phyloP scores from a whole-genome alignment of 1,140 invertebrate species.

The silkworm (Bombyx mori) region ASM3026992v2 NC_085135.1:10997501-10998000 shows the following conservation, averaged over 20 bases:
- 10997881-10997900: slow-evolving; percentile 21
- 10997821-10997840: slow-evolving; percentile 21
- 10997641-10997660: slow-evolving; percentile 11
- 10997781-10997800: not conserved
- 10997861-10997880: slow-evolving; percentile 20
- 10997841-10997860: slow-evolving; percentile 7
- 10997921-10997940: slow-evolving; percentile 18
- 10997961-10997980: slow-evolving; percentile 9
- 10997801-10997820: slow-evolving; percentile 25
- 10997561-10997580: slow-evolving; percentile 20
- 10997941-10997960: slow-evolving; percentile 20
- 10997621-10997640: slow-evolving; percentile 14
- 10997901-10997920: slow-evolving; percentile 19
- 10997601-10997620: slow-evolving; percentile 7
- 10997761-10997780: slow-evolving; percentile 23
- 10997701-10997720: slow-evolving; percentile 10
- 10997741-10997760: slow-evolving; percentile 4
- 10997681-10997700: slow-evolving; percentile 15
- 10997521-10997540: slow-evolving; percentile 15
- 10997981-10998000: slow-evolving; percentile 13
- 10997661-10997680: slow-evolving; percentile 14
- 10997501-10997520: slow-evolving; percentile 6
- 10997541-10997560: slow-evolving; percentile 10
- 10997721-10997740: slow-evolving; percentile 16
- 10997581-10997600: slow-evolving; percentile 17